These are phyloP conservation scores for Isaurus tuberculatus DNA, from an alignment of 92 coral and sea anemone species.

Conservation along the genomic window DNA sequence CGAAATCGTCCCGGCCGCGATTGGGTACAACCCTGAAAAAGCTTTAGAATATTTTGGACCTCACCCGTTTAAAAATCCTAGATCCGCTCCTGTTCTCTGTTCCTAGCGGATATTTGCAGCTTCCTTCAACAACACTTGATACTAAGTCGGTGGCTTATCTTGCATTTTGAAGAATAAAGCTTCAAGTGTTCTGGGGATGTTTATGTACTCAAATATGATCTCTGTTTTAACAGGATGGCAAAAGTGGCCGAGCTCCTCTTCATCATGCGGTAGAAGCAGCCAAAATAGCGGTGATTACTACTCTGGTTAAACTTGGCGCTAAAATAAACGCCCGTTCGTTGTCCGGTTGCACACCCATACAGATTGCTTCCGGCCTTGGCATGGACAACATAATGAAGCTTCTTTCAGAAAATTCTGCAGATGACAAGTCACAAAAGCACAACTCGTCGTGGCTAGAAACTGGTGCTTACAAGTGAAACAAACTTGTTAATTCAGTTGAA, in stretches of 20 bases:
- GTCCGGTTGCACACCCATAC: conserved; percentile 87
- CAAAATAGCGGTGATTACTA: conserved; percentile 58
- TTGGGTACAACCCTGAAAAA: too few species aligned
- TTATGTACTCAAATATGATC: background rate
- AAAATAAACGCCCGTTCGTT: conserved; percentile 73
- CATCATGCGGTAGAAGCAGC: conserved; percentile 94
- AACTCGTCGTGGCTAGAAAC: conserved; percentile 11
- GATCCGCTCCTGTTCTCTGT: too few species aligned
- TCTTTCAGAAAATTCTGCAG: conserved; percentile 51
- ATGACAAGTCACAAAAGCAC: conserved; percentile 9
- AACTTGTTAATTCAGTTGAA: too few species aligned
- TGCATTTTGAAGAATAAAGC: too few species aligned
- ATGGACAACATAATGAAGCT: conserved; percentile 67
- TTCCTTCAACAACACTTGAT: too few species aligned
- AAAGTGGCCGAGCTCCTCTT: conserved; percentile 95
- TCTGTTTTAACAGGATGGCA: conserved; percentile 79
- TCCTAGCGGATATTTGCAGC: too few species aligned
- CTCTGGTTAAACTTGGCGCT: conserved; percentile 78
- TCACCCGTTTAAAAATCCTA: too few species aligned
- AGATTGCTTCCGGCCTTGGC: conserved; percentile 87
- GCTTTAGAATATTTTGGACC: too few species aligned
- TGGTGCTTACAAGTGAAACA: conserved; percentile 15
- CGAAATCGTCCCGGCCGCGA: too few species aligned
- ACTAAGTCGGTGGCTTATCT: too few species aligned
- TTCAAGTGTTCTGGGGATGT: too few species aligned